Percentiles rank a stretch among this genome's conserved stretches.
phyloP scores from a whole-genome alignment of 2,888 invertebrate species.

The Conops quadrifasciatus region DNA sequence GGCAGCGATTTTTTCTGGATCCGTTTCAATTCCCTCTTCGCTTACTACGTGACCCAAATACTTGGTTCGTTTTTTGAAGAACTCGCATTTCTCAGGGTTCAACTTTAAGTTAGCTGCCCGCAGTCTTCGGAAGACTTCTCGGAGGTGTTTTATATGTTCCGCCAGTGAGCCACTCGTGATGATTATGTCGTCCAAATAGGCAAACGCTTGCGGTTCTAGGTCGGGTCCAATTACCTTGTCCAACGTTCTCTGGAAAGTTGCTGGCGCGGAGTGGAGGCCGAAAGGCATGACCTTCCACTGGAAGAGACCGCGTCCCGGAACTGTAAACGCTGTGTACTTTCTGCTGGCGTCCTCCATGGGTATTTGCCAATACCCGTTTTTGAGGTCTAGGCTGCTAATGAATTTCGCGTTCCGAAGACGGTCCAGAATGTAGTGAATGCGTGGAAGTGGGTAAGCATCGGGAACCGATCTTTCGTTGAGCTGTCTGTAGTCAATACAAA shows the following conservation, averaged over 20 bases:
- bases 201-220: constrained; percentile 26
- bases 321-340: no score
- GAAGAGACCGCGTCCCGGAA: no score
- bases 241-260: constrained; percentile 35
- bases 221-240: not conserved
- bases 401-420: no score
- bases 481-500: no score
- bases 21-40: constrained; percentile 20
- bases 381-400: no score
- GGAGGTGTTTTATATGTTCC: constrained; percentile 13
- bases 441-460: not conserved
- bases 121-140: constrained; percentile 2
- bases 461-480: no score
- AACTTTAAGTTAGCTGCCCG: constrained; percentile 5
- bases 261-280: no score
- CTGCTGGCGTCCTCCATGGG: no score
- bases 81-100: constrained; percentile 1
- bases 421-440: not conserved
- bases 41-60: constrained; percentile 5
- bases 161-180: constrained; percentile 7
- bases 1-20: constrained; percentile 17
- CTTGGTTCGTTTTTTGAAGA: constrained; percentile 1
- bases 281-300: no score
- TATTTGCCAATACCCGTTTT: no score
- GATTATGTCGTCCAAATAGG: constrained; percentile 33